Base-by-base conservation (phyloP, 2,113 vertebrate genomes). In the Pandion haliaetus region DNA sequence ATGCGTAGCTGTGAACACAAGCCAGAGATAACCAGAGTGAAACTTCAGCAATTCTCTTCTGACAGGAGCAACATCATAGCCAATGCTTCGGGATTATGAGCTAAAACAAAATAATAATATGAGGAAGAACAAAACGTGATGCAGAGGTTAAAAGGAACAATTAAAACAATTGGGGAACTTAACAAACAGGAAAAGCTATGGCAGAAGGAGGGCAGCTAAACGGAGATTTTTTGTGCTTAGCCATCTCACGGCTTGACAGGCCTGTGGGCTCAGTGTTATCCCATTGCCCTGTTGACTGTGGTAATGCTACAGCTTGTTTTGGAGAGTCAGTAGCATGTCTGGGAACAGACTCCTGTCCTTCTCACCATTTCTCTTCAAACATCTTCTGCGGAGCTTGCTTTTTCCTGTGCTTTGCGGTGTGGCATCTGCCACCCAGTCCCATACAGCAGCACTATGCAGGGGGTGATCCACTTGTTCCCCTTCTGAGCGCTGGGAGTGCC, bases 21-120 rank as follows among this genome's bases (percentile, higher is more conserved):
- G 82, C 93, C 89, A 76, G 83, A 89, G 93, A 96, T 89, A 97
- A 93, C 63, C 74, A 52, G 74, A 62, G 84, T 36, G 91, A 92
- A 95, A 89, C 88, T 84, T 89, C 45, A 95, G 81, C 70, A 32
- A 73, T 91, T 94, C 54, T 90, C 28, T 86, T 90, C 77, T 96
- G 93, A 89, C 94, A 96, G 94, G 74, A 94, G 59, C 78, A 94
- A 91, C 82, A 87, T 88, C 78, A 36, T 58, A 77, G 90, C 84
- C 63, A 80, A 13, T 73, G 67, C 57, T 87, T 87, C 1, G 20
- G 74, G 61, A 82, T 82, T 82, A 69, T 40, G 69, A 90, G 44
- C 28, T 77, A 47, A 95, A 97, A 83, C 74, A 95, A 95, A 96
- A 93, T 55, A 95, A 80, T 95, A 96, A 96, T 95, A 94, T 95